These are phyloP conservation scores for Cephus sareptanus DNA, from an alignment of 2,888 invertebrate species.

Conservation along the genomic window DNA sequence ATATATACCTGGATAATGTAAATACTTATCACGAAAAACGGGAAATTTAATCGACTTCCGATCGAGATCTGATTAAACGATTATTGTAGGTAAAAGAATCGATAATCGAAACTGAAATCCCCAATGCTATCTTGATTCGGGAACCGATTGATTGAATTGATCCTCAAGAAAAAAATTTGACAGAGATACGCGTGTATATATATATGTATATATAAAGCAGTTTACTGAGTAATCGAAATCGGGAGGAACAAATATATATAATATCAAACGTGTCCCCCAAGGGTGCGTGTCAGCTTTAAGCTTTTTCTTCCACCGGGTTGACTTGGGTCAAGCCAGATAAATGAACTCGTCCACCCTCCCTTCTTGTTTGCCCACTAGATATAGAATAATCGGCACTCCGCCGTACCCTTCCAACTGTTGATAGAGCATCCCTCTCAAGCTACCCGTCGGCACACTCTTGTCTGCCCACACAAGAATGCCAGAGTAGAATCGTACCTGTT, in stretches of 20 bases:
- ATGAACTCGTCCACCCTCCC: conserved; percentile 21
- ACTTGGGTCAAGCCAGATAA: conserved; percentile 26
- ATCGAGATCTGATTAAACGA: too few species aligned
- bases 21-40: neutral
- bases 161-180: neutral
- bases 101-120: too few species aligned
- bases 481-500: neutral
- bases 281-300: conserved; percentile 18
- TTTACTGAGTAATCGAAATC: too few species aligned
- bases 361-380: conserved; percentile 30
- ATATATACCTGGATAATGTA: neutral
- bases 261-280: conserved; percentile 6
- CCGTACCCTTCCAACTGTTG: conserved; percentile 6
- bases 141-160: neutral
- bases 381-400: conserved; percentile 30
- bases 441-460: neutral
- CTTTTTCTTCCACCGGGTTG: conserved; percentile 11
- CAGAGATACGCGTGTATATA: neutral
- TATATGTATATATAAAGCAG: neutral
- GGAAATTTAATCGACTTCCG: neutral
- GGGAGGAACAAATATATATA: neutral
- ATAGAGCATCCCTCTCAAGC: neutral
- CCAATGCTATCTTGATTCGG: too few species aligned
- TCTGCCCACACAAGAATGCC: neutral
- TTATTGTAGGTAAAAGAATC: too few species aligned